A percentile compares a stretch with the other conserved stretches of the same genome.
phyloP scores from a whole-genome alignment of 2,888 invertebrate species.

The Machimus atricapillus region DNA sequence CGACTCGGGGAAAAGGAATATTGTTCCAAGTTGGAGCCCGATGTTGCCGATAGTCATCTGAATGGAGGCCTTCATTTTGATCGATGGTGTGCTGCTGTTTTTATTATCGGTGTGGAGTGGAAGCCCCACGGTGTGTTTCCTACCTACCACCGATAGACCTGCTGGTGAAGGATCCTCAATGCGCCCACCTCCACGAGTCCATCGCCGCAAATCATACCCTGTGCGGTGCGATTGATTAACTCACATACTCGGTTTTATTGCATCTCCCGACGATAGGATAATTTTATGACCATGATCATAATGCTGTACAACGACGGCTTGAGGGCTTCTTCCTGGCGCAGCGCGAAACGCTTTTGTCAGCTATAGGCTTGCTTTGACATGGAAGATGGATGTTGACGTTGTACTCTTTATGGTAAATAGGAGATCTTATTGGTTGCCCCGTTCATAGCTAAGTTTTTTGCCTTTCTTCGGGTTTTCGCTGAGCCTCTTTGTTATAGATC shows the following conservation, averaged over 20 bases:
- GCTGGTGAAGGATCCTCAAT: neutral
- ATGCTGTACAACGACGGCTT: neutral
- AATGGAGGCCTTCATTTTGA: constrained; percentile 21
- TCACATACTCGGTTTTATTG: constrained; percentile 5
- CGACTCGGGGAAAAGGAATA: neutral
- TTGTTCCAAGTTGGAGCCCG: neutral
- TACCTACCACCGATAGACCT: neutral
- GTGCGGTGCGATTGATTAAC: constrained; percentile 1
- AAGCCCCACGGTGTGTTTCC: neutral
- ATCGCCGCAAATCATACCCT: neutral
- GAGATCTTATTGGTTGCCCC: neutral
- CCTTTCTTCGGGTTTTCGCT: constrained; percentile 5
- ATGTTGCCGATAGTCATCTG: constrained; percentile 14
- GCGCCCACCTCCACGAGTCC: neutral
- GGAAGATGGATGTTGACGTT: constrained; percentile 14
- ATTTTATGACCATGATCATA: neutral
- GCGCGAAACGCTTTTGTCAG: constrained; percentile 3
- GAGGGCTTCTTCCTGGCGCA: neutral
- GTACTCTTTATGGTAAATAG: constrained; percentile 23
- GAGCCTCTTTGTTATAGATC: neutral
- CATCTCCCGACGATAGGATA: neutral
- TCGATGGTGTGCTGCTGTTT: constrained; percentile 13
- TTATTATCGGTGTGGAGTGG: neutral
- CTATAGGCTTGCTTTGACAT: neutral
- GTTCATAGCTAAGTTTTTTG: neutral